Evolutionary conservation across 2,113 vertebrate genomes (phyloP), one percentile per base, ranked within the genome.

Genomic region (Mola mola): DNA sequence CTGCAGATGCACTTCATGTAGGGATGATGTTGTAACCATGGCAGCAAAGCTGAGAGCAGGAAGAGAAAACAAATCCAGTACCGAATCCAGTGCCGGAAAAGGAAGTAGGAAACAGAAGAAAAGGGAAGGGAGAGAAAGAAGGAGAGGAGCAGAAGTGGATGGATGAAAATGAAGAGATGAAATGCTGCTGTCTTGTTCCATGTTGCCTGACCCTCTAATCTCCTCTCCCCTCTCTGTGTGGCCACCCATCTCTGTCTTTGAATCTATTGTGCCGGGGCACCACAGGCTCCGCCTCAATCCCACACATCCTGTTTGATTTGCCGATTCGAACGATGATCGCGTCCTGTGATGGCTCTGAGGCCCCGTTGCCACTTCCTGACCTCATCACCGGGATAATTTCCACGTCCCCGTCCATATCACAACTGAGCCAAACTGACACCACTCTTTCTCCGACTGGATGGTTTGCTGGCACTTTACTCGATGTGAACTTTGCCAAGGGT

Each of bases 1-100:
- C 90, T 88, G 52, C 89, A 96, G 95, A 96, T 96, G 94, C 95
- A 96, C 90, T 96, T 96, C 84, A 96, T 96, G 95, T 96, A 95
- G 89, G 88, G 65, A 83, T 78, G 72, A 90, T 89, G 89, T 87
- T 83, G 92, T 92, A 88, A 82, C 84, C 83, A 86, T 89, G 82
- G 85, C 85, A 87, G 81, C 89, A 88, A 90, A 92, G 91, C 84
- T 75, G 83, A 60, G 52, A 69, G 66, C 56, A 70, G 65, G 67
- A 67, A 72, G 51, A 79, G 79, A 80, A 84, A 87, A 83, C 82
- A 83, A 90, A 93, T 80, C 72, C 82, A 76, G 66, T 81, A 90
- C 85, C 86, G 86, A 91, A 93, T 88, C 77, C 84, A 75, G 53
- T 22, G 67, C 60, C 68, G 68, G 79, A 82, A n/a, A n/a, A n/a